A percentile compares a stretch with the other conserved stretches of the same genome.
Conservation (phyloP, 2,113 vertebrate genomes). For the Chunga burmeisteri region DNA sequence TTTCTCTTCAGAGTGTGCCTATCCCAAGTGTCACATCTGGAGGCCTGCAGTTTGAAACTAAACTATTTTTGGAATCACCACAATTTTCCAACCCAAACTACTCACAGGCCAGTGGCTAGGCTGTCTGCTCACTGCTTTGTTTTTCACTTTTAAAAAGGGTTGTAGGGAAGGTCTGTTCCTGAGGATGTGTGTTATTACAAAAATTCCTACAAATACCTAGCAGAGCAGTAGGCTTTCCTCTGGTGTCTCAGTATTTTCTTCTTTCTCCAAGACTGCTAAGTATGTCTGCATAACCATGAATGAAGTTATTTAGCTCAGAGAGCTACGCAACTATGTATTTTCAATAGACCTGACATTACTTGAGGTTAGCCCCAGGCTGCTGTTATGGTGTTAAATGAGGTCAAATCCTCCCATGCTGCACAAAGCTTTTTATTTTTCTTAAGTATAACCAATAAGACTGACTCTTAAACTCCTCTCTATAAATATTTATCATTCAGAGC, state of each 20-base stretch:
- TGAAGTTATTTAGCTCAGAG: conserved; percentile 48
- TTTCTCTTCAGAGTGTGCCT: conserved; percentile 47
- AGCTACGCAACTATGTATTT: conserved; percentile 12
- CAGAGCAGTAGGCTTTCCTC: conserved; percentile 14
- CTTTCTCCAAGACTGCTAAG: conserved; percentile 38
- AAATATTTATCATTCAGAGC: conserved; percentile 15
- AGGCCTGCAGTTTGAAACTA: conserved; percentile 63
- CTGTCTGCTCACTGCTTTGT: conserved; percentile 57
- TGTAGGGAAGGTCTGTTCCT: conserved; percentile 20
- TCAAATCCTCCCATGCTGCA: conserved; percentile 6
- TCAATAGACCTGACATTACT: conserved; percentile 47
- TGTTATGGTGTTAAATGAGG: conserved; percentile 38
- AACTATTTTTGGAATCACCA: conserved; percentile 72
- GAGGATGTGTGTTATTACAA: conserved; percentile 44
- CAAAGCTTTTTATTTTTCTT: conserved; percentile 49
- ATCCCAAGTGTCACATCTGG: conserved; percentile 72
- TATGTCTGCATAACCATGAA: conserved; percentile 44
- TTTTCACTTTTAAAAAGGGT: conserved; percentile 58
- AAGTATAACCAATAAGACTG: neutral
- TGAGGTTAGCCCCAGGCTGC: conserved; percentile 48
- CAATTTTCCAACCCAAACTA: conserved; percentile 71
- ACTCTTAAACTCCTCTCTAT: neutral
- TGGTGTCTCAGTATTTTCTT: conserved; percentile 41
- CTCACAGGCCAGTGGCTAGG: conserved; percentile 52
- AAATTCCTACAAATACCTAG: conserved; percentile 47